These are phyloP conservation scores for Onychomys arenicola DNA, from an alignment of 2,797 vertebrate species.

Conservation along the genomic window DNA sequence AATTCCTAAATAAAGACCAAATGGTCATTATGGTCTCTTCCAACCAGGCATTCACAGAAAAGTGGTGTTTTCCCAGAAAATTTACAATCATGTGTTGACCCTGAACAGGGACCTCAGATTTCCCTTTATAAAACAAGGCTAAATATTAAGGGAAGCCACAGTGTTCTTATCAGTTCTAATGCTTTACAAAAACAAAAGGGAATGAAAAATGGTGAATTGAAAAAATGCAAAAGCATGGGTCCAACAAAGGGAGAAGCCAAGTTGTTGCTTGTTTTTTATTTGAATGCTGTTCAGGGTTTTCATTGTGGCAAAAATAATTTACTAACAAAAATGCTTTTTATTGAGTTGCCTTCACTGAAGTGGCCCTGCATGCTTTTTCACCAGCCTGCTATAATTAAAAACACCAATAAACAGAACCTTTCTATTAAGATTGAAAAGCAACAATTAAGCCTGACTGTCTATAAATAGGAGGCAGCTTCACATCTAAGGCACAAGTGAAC, in stretches of 20 bases:
- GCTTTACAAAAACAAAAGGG: not conserved
- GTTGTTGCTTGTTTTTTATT: conserved; percentile 30
- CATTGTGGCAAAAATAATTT: conserved; percentile 74
- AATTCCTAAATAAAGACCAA: not conserved
- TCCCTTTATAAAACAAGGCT: conserved; percentile 51
- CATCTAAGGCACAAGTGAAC: conserved; percentile 42
- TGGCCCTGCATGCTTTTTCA: conserved; percentile 67
- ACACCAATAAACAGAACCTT: conserved; percentile 78
- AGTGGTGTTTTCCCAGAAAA: not conserved
- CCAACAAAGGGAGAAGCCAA: conserved; percentile 39
- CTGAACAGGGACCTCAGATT: not conserved
- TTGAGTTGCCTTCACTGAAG: conserved; percentile 73
- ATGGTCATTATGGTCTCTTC: not conserved
- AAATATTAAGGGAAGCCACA: not conserved
- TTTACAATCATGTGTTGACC: not conserved
- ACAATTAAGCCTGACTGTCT: conserved; percentile 73
- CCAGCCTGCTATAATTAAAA: conserved; percentile 80
- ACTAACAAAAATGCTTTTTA: conserved; percentile 79
- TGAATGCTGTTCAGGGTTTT: conserved; percentile 59
- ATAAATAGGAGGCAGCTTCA: conserved; percentile 77
- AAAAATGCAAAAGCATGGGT: conserved; percentile 44
- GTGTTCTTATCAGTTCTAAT: not conserved
- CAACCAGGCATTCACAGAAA: not conserved
- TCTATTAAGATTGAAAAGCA: conserved; percentile 77
- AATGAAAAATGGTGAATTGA: conserved; percentile 13